Base-by-base conservation (phyloP, 2,797 vertebrate species). In the Echiichthys vipera region DNA sequence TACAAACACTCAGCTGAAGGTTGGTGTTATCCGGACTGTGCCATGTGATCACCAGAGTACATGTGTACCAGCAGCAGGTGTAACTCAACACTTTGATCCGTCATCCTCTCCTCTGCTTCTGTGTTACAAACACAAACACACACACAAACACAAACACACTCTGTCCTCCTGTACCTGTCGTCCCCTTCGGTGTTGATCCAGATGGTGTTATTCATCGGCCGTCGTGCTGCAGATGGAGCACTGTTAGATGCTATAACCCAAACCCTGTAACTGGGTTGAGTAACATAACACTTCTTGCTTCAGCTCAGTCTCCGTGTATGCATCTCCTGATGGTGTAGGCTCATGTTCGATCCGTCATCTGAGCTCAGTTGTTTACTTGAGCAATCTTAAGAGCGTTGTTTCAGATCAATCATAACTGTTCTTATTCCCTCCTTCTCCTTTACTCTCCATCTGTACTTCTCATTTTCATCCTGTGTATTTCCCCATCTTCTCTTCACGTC, bases 201-300 rank as follows among this genome's bases (percentile, higher is more conserved):
- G 90, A 87, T 88, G 84, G 74, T 84, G 79, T 83, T 87, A 53
- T 80, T 88, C 55, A 84, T 84, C 72, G 72, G 65, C 54, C 56
- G 46, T 59, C 80, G 76, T 74, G 54, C 81, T 84, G 73, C 83
- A 88, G 75, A 74, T 73, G 47, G 62, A 78, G 29, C 37, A 11
- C 74, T 53, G 66, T 50, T 37, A 56, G 61, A 75, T 47, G 29
- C 75, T 69, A 17, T 40, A 76, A 69, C 58, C 39, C 14, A 34
- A 54, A 78, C 55, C 40, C 36, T 74, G 69, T 70, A 49, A 39
- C 57, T 56, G 49, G 32, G 54, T 77, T 74, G 69, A 55, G 56
- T 55, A 59, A 71, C 29, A n/a, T 5, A 71, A 62, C 34, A 20
- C 50, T 40, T 43, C 14, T 3, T 36, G 53, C 47, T 78, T 57